Conservation (phyloP, 1,140 invertebrate species). For the Chymomyza costata region DNA sequence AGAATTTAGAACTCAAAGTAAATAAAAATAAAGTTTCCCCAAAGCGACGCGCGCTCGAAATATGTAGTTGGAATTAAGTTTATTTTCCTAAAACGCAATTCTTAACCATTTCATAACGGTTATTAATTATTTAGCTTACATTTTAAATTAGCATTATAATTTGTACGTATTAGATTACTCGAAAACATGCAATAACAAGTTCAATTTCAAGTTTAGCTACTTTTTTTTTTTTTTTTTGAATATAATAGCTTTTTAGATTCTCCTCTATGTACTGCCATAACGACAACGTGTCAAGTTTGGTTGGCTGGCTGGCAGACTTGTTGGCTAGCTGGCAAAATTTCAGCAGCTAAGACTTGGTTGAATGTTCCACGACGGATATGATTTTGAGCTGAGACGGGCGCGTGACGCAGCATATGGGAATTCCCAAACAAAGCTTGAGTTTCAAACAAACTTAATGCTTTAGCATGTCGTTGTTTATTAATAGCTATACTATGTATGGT, state of each 20-base stretch:
- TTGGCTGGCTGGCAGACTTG: slow-evolving; percentile 38
- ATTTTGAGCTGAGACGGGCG: slow-evolving; percentile 18
- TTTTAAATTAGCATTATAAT: slow-evolving; percentile 35
- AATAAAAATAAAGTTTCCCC: too few species aligned
- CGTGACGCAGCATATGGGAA: slow-evolving; percentile 60
- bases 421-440: slow-evolving; percentile 49
- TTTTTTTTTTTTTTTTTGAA: slow-evolving; percentile 7
- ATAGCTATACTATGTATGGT: slow-evolving; percentile 12
- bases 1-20: too few species aligned
- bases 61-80: too few species aligned
- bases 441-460: slow-evolving; percentile 54
- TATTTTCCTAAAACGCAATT: slow-evolving; percentile 42
- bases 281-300: slow-evolving; percentile 24
- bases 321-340: slow-evolving; percentile 26
- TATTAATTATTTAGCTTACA: slow-evolving; percentile 30
- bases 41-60: too few species aligned
- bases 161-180: slow-evolving; percentile 13
- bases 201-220: slow-evolving; percentile 36
- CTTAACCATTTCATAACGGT: slow-evolving; percentile 27
- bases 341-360: background rate
- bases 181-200: slow-evolving; percentile 4
- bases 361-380: too few species aligned
- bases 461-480: slow-evolving; percentile 45
- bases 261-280: slow-evolving; percentile 8
- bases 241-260: slow-evolving; percentile 1